Evolutionary conservation across 30 jellyfish, hydroid and myxozoan genomes (phyloP), one percentile per base, ranked within the genome.

Genomic region (Aurelia coerulea): DNA sequence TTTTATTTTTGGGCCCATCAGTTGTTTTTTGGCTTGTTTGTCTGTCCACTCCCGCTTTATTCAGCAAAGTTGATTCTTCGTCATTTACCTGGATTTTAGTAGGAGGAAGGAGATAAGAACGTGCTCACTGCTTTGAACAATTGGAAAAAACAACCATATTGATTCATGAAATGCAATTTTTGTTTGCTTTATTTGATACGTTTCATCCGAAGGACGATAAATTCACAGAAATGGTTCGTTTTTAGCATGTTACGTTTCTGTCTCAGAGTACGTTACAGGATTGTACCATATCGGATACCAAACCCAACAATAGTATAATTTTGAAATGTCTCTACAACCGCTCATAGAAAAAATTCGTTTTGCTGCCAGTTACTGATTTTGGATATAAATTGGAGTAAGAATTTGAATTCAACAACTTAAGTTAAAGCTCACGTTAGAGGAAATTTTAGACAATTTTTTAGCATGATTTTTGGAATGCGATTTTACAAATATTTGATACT

Each of bases 181-280:
- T n/a, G 12, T 53, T 53, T 53, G 65, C 12, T 53, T 53, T 15
- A 53, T 53, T 53, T 53, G 65, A 53, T 53, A 53, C 65, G 65
- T 53, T 53, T 53, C 65, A 53, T 53, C 65, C 10, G 65, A 53
- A 53, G 15, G 65, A 53, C 15, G 65, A 53, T 53, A 53, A 53
- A 15, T 8, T 53, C 65, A 53, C 65, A 53, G 65, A 53, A 53
- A 53, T 53, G 65, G 65, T 53, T 53, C 65, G 65, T 53, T 53
- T 53, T 53, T 10, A 53, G 10, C 65, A 53, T 53, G 15, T 53
- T 53, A 53, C 65, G 65, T 53, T 53, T 53, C 65, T 53, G 10
- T 53, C 65, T 53, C 65, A 15, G 65, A 53, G 65, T 53, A 53
- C 65, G 65, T 53, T 53, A 53, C 65, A 53, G 65, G 65, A 15